phyloP scores from a whole-genome alignment of 2,113 vertebrate species.

The Pseudorectes ferrugineus region DNA sequence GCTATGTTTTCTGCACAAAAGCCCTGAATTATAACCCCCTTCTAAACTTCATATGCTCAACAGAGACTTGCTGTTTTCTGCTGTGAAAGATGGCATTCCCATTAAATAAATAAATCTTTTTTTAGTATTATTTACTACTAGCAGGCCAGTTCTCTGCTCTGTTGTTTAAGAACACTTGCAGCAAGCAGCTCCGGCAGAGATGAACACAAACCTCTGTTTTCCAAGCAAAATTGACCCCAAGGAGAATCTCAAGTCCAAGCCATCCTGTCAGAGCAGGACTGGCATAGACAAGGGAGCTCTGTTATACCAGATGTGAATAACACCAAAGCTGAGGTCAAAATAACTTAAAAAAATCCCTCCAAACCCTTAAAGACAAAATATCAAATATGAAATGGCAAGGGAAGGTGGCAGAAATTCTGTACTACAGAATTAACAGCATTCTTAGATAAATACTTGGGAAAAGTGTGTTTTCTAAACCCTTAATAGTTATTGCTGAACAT shows the following conservation, averaged over 20 bases:
- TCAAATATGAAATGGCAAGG: background rate
- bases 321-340: background rate
- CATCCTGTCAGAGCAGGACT: background rate
- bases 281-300: background rate
- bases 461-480: background rate
- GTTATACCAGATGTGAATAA: background rate
- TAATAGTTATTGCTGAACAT: background rate
- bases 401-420: background rate
- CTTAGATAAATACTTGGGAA: background rate
- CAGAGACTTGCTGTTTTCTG: constrained; percentile 3
- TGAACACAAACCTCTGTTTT: background rate
- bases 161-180: background rate
- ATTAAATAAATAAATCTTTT: background rate
- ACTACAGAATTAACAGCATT: background rate
- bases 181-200: background rate
- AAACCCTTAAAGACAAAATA: background rate
- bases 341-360: background rate
- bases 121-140: background rate
- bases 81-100: background rate
- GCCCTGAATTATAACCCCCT: background rate
- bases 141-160: background rate
- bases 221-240: background rate
- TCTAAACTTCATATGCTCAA: background rate
- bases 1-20: background rate
- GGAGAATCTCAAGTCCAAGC: background rate